A percentile compares a stretch with the other conserved stretches of the same genome.
These are phyloP conservation scores for Tiaroga cobitis DNA, from an alignment of 2,797 vertebrate genomes.

Conservation along the genomic window DNA sequence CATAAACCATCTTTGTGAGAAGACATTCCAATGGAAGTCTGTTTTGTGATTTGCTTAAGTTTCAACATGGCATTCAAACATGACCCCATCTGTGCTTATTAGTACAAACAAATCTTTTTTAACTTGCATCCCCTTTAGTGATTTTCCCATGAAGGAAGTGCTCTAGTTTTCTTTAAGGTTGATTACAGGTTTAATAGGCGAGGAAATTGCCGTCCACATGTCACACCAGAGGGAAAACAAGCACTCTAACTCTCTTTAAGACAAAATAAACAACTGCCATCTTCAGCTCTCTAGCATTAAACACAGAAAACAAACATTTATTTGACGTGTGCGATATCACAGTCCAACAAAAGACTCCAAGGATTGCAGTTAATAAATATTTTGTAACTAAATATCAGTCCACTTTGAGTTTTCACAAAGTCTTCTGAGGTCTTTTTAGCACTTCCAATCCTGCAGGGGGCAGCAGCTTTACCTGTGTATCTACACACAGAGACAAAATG, in stretches of 20 bases:
- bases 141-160: conserved; percentile 17
- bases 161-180: background rate
- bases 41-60: background rate
- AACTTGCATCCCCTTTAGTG: background rate
- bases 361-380: background rate
- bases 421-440: conserved; percentile 46
- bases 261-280: background rate
- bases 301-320: conserved; percentile 6
- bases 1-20: background rate
- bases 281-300: background rate
- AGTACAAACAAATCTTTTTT: background rate
- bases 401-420: conserved; percentile 19
- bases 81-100: background rate
- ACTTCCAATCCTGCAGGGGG: conserved; percentile 57
- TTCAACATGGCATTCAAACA: conserved; percentile 18
- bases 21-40: background rate
- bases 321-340: background rate
- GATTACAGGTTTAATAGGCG: conserved; percentile 26
- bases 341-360: conserved; percentile 7
- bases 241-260: background rate
- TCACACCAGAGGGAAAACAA: background rate
- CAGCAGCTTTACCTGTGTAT: conserved; percentile 69
- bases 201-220: background rate
- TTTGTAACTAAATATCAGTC: conserved; percentile 25
- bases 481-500: conserved; percentile 74